Evolutionary conservation across 2,113 vertebrate species (phyloP), one percentile per base, ranked within the genome.

Genomic region (Mixornis gularis): DNA sequence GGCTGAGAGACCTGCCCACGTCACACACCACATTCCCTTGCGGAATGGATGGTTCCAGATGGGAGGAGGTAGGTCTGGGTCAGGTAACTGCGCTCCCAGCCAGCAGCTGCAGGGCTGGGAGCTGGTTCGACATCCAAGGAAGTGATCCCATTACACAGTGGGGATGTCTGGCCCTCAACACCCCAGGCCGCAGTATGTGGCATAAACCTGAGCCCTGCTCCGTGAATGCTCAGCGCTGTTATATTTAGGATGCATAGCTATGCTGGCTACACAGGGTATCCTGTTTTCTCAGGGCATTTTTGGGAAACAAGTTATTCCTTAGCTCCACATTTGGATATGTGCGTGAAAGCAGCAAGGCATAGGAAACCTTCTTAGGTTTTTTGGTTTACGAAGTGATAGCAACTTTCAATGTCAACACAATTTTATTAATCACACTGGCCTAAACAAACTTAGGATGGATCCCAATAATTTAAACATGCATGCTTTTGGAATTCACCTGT

Each of bases 101-200:
- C 63, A 65, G 73, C 65, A 79, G 63, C 60, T 49, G 38, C 5
- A 15, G 34, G 29, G 64, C 60, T 36, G 60, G 72, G 72, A 53
- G 55, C 68, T 49, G 49, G 30, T n/a, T 55, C 2, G 0, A 4
- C 62, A 51, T 22, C 32, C 82, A 46, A 89, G 63, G 73, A 85
- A 92, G 51, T 0, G 7, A 62, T 87, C 13, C 0, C 0, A 1
- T 94, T 86, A 49, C 13, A 1, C 0, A 0, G 34, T 4, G 16
- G 51, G 79, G 74, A 71, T 0, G 1, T 26, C 66, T 69, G 78
- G 79, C 70, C 69, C 49, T 0, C 0, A 46, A 13, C 38, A 68
- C 6, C 76, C 56, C 7, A 29, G 62, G 60, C 83, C 68, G 56
- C 0, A 0, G 32, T 63, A 46, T 4, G 0, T 25, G 27, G 17